Evolutionary conservation across 35 echinoderm and acorn worm genomes (phyloP).

Genomic region (Strongylocentrotus purpuratus): DNA sequence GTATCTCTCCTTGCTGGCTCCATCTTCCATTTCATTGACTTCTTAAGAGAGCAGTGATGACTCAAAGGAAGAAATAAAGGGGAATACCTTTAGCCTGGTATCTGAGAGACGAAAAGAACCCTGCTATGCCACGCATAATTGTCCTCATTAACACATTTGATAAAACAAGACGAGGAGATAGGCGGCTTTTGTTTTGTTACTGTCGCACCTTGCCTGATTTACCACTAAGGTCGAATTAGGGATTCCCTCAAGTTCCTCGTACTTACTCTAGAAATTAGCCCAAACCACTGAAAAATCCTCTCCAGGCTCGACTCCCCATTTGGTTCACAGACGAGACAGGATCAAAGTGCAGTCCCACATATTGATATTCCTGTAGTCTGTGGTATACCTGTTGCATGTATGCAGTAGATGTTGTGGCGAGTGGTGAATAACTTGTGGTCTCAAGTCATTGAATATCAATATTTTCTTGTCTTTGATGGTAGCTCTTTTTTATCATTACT

Average conservation of each 20-base stretch:
- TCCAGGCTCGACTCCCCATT: background rate
- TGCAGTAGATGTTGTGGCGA: background rate
- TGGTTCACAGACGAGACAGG: background rate
- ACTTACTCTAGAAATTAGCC: background rate
- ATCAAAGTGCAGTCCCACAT: background rate
- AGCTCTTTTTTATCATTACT: background rate
- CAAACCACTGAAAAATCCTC: background rate
- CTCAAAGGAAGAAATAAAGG: background rate
- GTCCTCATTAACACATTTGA: background rate
- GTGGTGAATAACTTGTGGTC: background rate
- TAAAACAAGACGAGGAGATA: background rate
- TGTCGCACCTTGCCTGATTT: background rate
- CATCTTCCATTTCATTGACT: background rate
- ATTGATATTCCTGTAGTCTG: background rate
- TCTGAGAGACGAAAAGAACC: background rate
- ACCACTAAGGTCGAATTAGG: background rate
- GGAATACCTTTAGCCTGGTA: background rate
- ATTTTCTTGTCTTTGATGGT: background rate
- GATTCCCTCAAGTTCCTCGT: background rate
- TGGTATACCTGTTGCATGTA: slow-evolving; percentile 2
- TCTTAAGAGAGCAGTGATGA: background rate
- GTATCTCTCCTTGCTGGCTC: background rate
- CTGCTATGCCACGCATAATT: background rate
- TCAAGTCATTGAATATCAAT: background rate
- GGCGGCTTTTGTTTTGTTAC: background rate